Conservation (phyloP, 2,888 invertebrate genomes). For the Drosophila buzzatii region DNA sequence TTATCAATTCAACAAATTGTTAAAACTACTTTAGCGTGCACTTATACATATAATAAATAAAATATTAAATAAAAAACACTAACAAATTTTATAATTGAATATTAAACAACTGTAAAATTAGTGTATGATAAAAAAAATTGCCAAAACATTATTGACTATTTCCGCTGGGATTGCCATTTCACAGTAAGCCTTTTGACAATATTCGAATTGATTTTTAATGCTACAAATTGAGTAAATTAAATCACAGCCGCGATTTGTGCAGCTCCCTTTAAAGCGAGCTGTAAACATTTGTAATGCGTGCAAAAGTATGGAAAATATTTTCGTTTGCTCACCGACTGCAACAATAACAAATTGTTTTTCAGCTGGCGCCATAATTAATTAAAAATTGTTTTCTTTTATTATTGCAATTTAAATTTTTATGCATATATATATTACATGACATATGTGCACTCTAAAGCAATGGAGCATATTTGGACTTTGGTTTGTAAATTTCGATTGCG, state of each 20-base stretch:
- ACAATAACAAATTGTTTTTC: constrained; percentile 32
- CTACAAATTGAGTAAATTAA: constrained; percentile 24
- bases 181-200: constrained; percentile 11
- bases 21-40: neutral
- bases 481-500: too few species aligned
- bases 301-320: constrained; percentile 37
- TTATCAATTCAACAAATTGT: neutral
- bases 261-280: constrained; percentile 14
- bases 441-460: too few species aligned
- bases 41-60: neutral
- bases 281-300: constrained; percentile 27
- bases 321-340: neutral
- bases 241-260: constrained; percentile 5
- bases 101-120: neutral
- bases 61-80: neutral
- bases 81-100: neutral
- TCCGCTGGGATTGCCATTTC: constrained; percentile 15
- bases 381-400: constrained; percentile 38
- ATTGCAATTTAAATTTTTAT: too few species aligned
- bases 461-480: neutral
- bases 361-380: constrained; percentile 61
- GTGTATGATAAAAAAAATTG: neutral
- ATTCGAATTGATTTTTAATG: constrained; percentile 27
- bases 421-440: too few species aligned
- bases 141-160: neutral